These are phyloP conservation scores for Rhea pennata DNA, from an alignment of 2,113 vertebrate species.

Conservation along the genomic window DNA sequence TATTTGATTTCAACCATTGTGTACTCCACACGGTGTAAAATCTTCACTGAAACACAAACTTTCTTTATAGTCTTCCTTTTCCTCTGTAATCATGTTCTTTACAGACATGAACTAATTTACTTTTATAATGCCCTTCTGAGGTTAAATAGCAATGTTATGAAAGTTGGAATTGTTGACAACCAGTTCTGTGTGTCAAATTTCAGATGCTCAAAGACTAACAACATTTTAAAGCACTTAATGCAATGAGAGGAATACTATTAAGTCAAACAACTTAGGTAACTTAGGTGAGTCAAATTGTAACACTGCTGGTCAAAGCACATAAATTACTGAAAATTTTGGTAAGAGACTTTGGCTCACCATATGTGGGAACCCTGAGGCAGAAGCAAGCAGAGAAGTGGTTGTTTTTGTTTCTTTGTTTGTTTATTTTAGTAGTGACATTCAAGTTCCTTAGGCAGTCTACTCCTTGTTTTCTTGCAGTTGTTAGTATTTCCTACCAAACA, in stretches of 20 bases:
- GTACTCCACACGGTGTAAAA: background rate
- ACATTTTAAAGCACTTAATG: background rate
- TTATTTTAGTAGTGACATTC: background rate
- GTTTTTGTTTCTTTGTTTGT: background rate
- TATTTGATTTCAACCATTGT: background rate
- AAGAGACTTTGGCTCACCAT: background rate
- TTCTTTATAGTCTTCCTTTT: background rate
- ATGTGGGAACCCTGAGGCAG: background rate
- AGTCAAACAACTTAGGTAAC: background rate
- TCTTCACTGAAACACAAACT: background rate
- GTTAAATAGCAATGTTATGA: background rate
- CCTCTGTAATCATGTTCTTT: background rate
- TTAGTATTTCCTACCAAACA: background rate
- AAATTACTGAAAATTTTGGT: background rate
- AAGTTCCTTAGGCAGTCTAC: background rate
- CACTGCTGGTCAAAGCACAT: background rate
- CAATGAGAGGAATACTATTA: background rate
- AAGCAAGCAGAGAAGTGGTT: background rate
- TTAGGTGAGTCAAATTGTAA: background rate
- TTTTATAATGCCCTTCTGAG: background rate
- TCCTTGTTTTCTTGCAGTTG: background rate
- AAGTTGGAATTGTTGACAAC: background rate
- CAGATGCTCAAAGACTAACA: background rate
- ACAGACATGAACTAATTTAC: background rate
- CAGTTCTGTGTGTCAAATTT: background rate